Percentiles rank a stretch among this genome's conserved stretches.
Conservation (phyloP, 2,797 vertebrate genomes). For the Gephyroberyx darwinii region DNA sequence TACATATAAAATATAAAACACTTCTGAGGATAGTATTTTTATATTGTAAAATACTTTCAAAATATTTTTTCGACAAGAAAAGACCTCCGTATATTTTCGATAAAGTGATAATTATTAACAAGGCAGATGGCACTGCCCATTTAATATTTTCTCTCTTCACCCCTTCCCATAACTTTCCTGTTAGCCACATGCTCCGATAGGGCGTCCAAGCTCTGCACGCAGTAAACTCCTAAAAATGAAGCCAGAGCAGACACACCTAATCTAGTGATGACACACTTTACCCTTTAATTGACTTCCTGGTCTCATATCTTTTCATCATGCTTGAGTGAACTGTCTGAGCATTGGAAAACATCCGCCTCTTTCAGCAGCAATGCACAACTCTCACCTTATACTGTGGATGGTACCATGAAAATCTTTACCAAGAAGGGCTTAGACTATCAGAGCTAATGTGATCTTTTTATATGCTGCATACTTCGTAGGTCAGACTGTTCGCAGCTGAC, state of each 20-base stretch:
- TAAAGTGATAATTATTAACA: background rate
- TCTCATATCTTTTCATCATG: no score
- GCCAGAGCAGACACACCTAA: no score
- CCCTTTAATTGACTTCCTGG: background rate
- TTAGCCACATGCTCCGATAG: background rate
- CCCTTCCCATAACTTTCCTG: conserved; percentile 14
- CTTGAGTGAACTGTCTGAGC: no score
- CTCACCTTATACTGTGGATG: background rate
- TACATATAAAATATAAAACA: background rate
- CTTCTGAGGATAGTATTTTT: background rate
- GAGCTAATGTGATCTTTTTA: conserved; percentile 63
- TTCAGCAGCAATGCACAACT: background rate
- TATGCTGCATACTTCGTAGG: conserved; percentile 55
- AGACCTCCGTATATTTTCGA: background rate
- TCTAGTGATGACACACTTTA: background rate
- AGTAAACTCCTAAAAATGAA: background rate
- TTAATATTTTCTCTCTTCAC: background rate
- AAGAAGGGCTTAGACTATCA: conserved; percentile 42
- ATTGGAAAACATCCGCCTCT: background rate
- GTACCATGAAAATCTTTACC: conserved; percentile 52
- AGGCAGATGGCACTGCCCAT: background rate
- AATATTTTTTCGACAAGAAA: background rate
- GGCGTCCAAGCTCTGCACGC: conserved; percentile 1
- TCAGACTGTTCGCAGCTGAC: conserved; percentile 55
- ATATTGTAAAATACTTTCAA: no score